A percentile compares a stretch with the other conserved stretches of the same genome.
Conservation (phyloP, 1,140 invertebrate species). For the Bombus vancouverensis region DNA sequence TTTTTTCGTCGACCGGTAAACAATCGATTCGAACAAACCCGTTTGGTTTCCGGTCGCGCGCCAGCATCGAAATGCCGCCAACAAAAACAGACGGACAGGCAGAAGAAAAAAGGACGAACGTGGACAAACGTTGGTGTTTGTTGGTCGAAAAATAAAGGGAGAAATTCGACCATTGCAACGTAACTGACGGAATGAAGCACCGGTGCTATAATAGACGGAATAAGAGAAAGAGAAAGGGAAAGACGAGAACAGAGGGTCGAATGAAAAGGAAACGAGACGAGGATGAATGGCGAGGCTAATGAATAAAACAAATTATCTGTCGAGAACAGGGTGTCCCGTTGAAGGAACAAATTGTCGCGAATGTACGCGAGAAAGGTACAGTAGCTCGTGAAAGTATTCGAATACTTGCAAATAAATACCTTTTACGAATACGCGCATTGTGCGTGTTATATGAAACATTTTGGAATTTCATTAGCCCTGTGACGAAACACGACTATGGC, state of each 20-base stretch:
- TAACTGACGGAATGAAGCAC: too few relatives aligned
- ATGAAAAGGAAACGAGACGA: not conserved
- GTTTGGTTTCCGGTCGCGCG: not conserved
- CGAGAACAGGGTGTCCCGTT: not conserved
- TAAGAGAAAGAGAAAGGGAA: not conserved
- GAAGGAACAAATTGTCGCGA: conserved; percentile 1
- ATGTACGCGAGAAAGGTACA: not conserved
- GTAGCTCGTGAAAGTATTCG: too few relatives aligned
- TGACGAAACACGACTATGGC: too few relatives aligned
- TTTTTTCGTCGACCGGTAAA: conserved; percentile 20
- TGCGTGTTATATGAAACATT: too few relatives aligned
- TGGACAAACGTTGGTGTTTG: not conserved
- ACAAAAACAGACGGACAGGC: not conserved
- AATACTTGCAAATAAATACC: too few relatives aligned
- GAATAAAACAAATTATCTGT: conserved; percentile 26
- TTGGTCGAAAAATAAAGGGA: conserved; percentile 1
- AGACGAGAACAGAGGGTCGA: not conserved
- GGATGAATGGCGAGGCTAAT: not conserved
- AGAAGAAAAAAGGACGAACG: not conserved
- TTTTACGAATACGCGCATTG: too few relatives aligned
- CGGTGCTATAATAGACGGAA: not conserved
- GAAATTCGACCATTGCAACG: not conserved
- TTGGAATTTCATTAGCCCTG: too few relatives aligned
- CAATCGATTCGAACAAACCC: conserved; percentile 17
- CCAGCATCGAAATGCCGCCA: not conserved